Conservation (phyloP, 2,888 invertebrate species). For the Limenitis camilla region DNA sequence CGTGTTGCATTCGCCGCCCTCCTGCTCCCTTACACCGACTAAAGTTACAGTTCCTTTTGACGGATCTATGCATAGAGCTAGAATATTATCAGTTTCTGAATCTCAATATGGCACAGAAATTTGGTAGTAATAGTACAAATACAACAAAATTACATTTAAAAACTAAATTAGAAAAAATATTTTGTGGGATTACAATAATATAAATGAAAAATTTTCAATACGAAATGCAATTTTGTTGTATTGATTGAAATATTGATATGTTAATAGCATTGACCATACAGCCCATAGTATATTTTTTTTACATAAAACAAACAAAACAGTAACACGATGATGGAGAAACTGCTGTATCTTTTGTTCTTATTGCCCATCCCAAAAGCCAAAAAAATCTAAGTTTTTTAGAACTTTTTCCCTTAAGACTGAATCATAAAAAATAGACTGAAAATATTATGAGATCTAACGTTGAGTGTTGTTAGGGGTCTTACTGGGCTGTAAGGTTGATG, state of each 20-base stretch:
- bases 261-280: neutral
- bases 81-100: slow-evolving; percentile 77
- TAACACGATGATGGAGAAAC: no score
- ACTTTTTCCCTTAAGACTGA: no score
- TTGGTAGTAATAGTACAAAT: slow-evolving; percentile 70
- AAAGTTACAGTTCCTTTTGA: slow-evolving; percentile 78
- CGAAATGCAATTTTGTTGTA: neutral
- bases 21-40: slow-evolving; percentile 67
- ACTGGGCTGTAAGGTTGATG: no score
- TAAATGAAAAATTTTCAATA: no score
- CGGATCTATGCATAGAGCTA: slow-evolving; percentile 76
- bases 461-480: no score
- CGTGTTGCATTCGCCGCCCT: slow-evolving; percentile 59
- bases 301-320: no score
- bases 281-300: neutral
- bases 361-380: no score
- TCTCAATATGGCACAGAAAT: slow-evolving; percentile 82
- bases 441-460: no score
- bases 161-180: slow-evolving; percentile 1
- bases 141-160: neutral
- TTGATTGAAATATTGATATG: neutral
- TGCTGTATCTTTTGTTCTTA: no score
- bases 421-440: no score
- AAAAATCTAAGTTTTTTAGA: no score
- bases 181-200: no score